A percentile compares a stretch with the other conserved stretches of the same genome.
Conservation (phyloP, 2,888 invertebrate genomes). For the Cephalotes varians region DNA sequence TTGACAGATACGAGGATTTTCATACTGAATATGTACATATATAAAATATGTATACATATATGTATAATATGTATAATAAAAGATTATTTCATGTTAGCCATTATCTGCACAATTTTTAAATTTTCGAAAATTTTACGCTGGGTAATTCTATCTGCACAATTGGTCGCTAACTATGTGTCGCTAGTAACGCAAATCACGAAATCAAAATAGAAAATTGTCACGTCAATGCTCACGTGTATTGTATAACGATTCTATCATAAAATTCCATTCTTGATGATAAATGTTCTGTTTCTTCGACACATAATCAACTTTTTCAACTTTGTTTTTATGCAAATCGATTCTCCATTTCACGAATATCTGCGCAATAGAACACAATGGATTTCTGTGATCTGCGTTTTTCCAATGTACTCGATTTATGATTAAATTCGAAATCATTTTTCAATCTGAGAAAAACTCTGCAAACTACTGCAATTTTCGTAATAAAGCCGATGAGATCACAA, state of each 20-base stretch:
- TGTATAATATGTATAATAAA: no score
- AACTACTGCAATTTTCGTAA: background rate
- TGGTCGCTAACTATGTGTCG: background rate
- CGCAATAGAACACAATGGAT: background rate
- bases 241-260: background rate
- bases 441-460: background rate
- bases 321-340: background rate
- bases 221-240: background rate
- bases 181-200: background rate
- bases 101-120: background rate
- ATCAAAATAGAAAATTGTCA: background rate
- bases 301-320: conserved; percentile 8
- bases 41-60: no score
- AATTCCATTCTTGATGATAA: background rate
- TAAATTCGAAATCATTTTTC: background rate
- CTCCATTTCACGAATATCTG: background rate
- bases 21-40: background rate
- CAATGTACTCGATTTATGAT: background rate
- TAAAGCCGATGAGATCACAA: background rate
- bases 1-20: background rate
- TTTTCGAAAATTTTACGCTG: background rate
- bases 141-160: background rate
- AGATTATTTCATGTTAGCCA: background rate
- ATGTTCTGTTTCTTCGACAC: background rate
- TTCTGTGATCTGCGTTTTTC: background rate